These are phyloP conservation scores for Ophioninae sp. DNA, from an alignment of 2,888 invertebrate species.

Conservation along the genomic window DNA sequence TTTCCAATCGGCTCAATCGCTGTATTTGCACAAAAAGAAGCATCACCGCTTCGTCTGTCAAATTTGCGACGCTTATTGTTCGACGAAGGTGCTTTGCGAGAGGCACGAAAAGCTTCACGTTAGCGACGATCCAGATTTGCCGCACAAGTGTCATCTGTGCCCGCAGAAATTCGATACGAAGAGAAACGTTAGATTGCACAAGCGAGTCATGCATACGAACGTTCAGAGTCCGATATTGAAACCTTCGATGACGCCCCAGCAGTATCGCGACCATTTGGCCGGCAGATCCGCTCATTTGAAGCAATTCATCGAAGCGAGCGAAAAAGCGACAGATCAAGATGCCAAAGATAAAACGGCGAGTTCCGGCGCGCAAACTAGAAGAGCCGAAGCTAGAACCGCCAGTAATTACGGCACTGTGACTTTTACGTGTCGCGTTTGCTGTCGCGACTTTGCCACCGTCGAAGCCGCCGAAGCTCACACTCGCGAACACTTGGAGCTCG, in stretches of 20 bases:
- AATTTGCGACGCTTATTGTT: constrained; percentile 71
- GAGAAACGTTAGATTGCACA: constrained; percentile 65
- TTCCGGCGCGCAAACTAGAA: neutral
- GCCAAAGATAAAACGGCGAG: constrained; percentile 7
- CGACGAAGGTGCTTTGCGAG: constrained; percentile 64
- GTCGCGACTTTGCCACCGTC: constrained; percentile 72
- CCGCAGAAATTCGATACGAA: constrained; percentile 70
- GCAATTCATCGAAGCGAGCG: constrained; percentile 9
- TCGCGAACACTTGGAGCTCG: constrained; percentile 70
- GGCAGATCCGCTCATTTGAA: constrained; percentile 3
- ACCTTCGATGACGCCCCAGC: constrained; percentile 2
- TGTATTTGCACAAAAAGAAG: constrained; percentile 70
- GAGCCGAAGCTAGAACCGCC: constrained; percentile 9
- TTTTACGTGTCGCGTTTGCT: constrained; percentile 74
- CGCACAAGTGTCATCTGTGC: constrained; percentile 74
- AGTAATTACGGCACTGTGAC: constrained; percentile 63
- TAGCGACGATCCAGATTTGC: constrained; percentile 69
- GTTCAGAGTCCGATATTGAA: constrained; percentile 12
- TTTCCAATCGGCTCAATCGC: constrained; percentile 64
- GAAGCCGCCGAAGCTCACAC: constrained; percentile 74
- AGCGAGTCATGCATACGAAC: constrained; percentile 39
- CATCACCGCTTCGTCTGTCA: constrained; percentile 75
- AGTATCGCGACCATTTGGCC: constrained; percentile 1
- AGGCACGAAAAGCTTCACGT: constrained; percentile 71
- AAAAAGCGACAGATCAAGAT: constrained; percentile 19